phyloP scores from a whole-genome alignment of 2,888 invertebrate genomes.

The Linyphia triangularis region DNA sequence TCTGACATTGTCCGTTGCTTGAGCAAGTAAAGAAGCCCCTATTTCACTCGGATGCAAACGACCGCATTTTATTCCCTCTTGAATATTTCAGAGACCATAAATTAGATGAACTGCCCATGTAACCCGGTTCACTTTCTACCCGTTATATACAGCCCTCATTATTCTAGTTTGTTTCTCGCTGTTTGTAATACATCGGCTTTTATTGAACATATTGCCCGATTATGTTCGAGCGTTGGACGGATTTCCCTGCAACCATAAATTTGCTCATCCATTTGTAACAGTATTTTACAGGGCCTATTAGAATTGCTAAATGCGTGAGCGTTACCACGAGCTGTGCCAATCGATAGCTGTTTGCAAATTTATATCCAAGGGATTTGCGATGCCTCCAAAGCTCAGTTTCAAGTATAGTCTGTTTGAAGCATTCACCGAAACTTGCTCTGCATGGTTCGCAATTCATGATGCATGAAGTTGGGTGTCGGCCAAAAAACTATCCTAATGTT shows the following conservation, averaged over 20 bases:
- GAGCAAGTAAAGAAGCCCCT: constrained; percentile 26
- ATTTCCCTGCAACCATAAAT: constrained; percentile 51
- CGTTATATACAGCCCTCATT: constrained; percentile 47
- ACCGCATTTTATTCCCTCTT: constrained; percentile 13
- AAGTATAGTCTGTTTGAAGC: no score
- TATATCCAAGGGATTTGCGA: constrained; percentile 19
- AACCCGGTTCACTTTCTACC: constrained; percentile 37
- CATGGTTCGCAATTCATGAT: not conserved
- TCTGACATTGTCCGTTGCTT: constrained; percentile 17
- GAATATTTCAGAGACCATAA: constrained; percentile 55
- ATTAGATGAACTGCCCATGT: constrained; percentile 22
- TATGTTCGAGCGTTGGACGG: constrained; percentile 16
- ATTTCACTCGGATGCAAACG: constrained; percentile 21
- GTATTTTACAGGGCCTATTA: constrained; percentile 54
- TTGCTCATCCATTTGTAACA: constrained; percentile 9
- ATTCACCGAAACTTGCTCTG: no score
- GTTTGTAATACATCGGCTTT: constrained; percentile 31
- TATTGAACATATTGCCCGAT: constrained; percentile 62
- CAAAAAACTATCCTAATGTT: not conserved
- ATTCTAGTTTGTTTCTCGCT: constrained; percentile 39
- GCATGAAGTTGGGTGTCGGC: not conserved
- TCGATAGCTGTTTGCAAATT: constrained; percentile 31
- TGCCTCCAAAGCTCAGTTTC: no score
- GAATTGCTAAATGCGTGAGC: constrained; percentile 53
- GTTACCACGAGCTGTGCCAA: constrained; percentile 5